Evolutionary conservation across 2,888 invertebrate species (phyloP).

Genomic region (Eristalis tenax): DNA sequence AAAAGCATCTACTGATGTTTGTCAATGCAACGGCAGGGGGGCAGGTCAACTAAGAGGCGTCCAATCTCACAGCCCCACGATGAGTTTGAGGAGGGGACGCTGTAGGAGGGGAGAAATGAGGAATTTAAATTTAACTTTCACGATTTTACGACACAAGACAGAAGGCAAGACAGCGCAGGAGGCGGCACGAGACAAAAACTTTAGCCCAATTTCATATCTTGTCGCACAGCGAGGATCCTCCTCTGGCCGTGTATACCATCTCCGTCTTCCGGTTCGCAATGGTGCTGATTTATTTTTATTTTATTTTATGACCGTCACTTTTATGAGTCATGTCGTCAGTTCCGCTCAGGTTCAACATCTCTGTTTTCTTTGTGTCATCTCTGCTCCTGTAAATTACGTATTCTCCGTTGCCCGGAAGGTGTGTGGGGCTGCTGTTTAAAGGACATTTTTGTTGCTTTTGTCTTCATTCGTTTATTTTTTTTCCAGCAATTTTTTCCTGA

Average conservation of each 20-base stretch:
- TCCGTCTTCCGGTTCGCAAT: not conserved
- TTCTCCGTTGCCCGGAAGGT: constrained; percentile 15
- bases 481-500: not conserved
- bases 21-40: not conserved
- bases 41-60: not conserved
- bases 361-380: constrained; percentile 5
- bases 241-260: not conserved
- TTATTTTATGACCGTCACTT: constrained; percentile 62
- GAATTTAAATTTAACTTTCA: constrained; percentile 48
- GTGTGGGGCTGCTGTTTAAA: constrained; percentile 15
- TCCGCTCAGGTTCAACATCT: constrained; percentile 50
- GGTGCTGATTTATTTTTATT: constrained; percentile 58
- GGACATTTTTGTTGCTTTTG: constrained; percentile 13
- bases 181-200: constrained; percentile 11
- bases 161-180: constrained; percentile 26
- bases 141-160: constrained; percentile 40
- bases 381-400: constrained; percentile 26
- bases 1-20: constrained; percentile 26
- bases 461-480: not conserved
- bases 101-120: not conserved
- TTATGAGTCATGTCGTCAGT: constrained; percentile 60
- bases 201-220: constrained; percentile 40
- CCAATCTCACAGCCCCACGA: not conserved
- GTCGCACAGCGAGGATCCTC: constrained; percentile 15
- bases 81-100: too few relatives aligned